phyloP scores from a whole-genome alignment of 2,888 invertebrate species.

The Sthenelais limicola region DNA sequence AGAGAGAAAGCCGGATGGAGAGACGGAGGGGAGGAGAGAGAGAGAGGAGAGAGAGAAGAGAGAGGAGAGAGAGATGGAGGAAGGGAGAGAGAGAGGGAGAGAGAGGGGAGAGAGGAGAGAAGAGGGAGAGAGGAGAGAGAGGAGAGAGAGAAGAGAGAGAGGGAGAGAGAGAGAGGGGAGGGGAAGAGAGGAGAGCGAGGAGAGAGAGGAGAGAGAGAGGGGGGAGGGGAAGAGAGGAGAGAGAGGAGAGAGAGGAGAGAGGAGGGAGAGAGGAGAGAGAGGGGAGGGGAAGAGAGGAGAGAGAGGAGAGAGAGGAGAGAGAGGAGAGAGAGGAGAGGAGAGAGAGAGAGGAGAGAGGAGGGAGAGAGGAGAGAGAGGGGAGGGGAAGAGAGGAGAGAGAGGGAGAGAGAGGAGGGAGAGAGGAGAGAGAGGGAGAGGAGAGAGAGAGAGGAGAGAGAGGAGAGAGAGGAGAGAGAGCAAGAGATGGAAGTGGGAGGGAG shows the following conservation, averaged over 20 bases:
- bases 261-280: not conserved
- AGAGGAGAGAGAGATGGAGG: too few relatives aligned
- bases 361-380: not conserved
- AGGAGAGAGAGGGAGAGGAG: too few relatives aligned
- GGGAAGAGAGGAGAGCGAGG: not conserved
- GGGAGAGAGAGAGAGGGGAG: not conserved
- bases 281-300: not conserved
- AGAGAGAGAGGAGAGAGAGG: too few relatives aligned
- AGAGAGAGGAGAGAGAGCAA: not conserved
- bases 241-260: not conserved
- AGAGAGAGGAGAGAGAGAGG: not conserved
- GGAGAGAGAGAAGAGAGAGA: not conserved
- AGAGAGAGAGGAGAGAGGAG: not conserved
- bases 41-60: too few relatives aligned
- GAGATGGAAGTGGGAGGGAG: not conserved
- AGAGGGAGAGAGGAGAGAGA: not conserved
- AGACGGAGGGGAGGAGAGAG: too few relatives aligned
- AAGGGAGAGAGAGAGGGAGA: too few relatives aligned
- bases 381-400: not conserved
- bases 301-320: not conserved
- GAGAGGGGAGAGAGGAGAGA: too few relatives aligned
- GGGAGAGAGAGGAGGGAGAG: too few relatives aligned
- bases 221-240: not conserved
- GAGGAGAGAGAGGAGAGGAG: not conserved
- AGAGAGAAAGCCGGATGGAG: too few relatives aligned